Percentiles rank a stretch among this genome's conserved stretches.
Conservation (phyloP, 1,140 invertebrate species). For the Cydia strobilella region DNA sequence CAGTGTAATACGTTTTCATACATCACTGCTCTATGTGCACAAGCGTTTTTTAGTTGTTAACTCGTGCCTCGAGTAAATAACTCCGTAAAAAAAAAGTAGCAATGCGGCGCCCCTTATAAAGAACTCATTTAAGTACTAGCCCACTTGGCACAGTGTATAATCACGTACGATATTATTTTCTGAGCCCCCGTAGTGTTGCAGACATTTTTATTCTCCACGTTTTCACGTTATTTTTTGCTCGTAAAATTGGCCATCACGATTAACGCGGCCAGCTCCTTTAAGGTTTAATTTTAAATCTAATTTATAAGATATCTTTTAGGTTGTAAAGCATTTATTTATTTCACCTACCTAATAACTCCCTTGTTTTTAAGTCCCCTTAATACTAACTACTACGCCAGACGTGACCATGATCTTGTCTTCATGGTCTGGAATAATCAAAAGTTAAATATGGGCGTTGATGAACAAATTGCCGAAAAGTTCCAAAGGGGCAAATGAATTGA, state of each 20-base stretch:
- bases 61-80: constrained; percentile 1
- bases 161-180: constrained; percentile 32
- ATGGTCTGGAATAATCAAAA: too few relatives aligned
- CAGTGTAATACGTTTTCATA: neutral
- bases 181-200: constrained; percentile 13
- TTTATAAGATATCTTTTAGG: neutral
- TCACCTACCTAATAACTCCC: too few relatives aligned
- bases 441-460: too few relatives aligned
- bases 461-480: too few relatives aligned
- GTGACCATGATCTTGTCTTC: too few relatives aligned
- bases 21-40: neutral
- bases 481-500: too few relatives aligned
- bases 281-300: neutral
- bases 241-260: constrained; percentile 25
- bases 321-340: neutral
- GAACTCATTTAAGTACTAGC: constrained; percentile 1
- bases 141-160: constrained; percentile 25
- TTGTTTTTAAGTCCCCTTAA: too few relatives aligned
- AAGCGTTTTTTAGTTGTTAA: constrained; percentile 5
- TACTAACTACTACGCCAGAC: too few relatives aligned
- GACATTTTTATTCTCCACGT: constrained; percentile 23
- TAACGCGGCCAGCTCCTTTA: constrained; percentile 14
- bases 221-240: constrained; percentile 28
- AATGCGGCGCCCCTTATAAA: constrained; percentile 2
- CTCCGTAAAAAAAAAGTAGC: neutral